phyloP scores from a whole-genome alignment of 2,888 invertebrate species.

The Pollenia amentaria region DNA sequence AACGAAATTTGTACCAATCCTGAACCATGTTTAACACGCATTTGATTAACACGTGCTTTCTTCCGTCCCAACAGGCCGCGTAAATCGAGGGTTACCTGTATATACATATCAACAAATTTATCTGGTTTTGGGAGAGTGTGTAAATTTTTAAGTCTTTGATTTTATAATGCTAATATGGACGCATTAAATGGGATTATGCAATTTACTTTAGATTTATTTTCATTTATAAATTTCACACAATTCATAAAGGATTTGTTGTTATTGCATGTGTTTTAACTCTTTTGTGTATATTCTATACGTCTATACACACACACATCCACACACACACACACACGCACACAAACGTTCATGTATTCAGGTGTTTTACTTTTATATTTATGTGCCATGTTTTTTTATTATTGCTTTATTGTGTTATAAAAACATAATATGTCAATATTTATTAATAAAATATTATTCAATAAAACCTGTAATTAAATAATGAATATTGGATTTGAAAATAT shows the following conservation, averaged over 20 bases:
- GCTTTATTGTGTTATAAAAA: conserved; percentile 52
- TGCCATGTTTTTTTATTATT: conserved; percentile 37
- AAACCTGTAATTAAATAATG: conserved; percentile 54
- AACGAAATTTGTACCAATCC: too few relatives aligned
- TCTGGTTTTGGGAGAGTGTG: background rate
- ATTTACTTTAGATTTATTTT: conserved; percentile 73
- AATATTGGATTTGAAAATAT: conserved; percentile 49
- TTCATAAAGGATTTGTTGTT: conserved; percentile 65
- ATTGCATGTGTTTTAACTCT: conserved; percentile 42
- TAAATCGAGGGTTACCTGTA: too few relatives aligned
- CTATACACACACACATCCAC: background rate
- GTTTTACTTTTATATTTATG: background rate
- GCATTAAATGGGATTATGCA: conserved; percentile 68
- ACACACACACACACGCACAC: background rate
- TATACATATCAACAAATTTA: background rate
- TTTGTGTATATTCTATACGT: background rate
- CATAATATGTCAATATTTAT: conserved; percentile 67
- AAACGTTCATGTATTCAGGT: background rate
- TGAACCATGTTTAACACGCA: too few relatives aligned
- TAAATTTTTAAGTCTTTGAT: conserved; percentile 56
- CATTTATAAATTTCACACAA: conserved; percentile 71
- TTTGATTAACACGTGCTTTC: too few relatives aligned
- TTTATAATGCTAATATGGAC: conserved; percentile 69
- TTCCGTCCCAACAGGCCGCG: too few relatives aligned
- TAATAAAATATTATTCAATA: conserved; percentile 61